These are phyloP conservation scores for Phalacrocorax brasilianus DNA, from an alignment of 2,113 vertebrate genomes.

Conservation along the genomic window DNA sequence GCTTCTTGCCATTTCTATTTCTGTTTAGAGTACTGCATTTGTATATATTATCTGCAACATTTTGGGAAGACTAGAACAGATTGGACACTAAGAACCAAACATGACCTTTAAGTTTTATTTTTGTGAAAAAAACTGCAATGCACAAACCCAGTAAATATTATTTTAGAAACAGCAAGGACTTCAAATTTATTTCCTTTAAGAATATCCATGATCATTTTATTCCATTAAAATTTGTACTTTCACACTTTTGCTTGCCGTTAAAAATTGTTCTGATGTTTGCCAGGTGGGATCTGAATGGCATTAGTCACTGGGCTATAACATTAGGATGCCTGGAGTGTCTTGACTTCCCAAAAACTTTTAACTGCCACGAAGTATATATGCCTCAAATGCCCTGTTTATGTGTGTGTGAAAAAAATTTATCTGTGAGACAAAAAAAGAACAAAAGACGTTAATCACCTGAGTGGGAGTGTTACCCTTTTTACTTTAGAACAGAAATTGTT, in stretches of 20 bases:
- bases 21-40: neutral
- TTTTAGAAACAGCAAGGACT: neutral
- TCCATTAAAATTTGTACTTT: neutral
- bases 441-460: neutral
- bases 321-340: neutral
- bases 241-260: neutral
- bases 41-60: neutral
- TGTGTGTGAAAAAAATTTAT: neutral
- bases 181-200: neutral
- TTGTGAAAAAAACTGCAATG: neutral
- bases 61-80: neutral
- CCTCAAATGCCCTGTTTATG: neutral
- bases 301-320: neutral
- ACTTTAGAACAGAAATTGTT: neutral
- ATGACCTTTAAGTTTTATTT: neutral
- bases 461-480: neutral
- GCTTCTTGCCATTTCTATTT: neutral
- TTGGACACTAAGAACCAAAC: neutral
- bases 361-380: neutral
- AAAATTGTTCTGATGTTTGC: neutral
- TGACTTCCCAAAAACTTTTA: neutral
- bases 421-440: neutral
- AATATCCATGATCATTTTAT: neutral
- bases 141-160: neutral
- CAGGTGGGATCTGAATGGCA: neutral